Percentiles rank a stretch among this genome's conserved stretches.
These are phyloP conservation scores for Pristionchus pacificus DNA, from an alignment of 1,140 invertebrate species.

Conservation along the genomic window DNA sequence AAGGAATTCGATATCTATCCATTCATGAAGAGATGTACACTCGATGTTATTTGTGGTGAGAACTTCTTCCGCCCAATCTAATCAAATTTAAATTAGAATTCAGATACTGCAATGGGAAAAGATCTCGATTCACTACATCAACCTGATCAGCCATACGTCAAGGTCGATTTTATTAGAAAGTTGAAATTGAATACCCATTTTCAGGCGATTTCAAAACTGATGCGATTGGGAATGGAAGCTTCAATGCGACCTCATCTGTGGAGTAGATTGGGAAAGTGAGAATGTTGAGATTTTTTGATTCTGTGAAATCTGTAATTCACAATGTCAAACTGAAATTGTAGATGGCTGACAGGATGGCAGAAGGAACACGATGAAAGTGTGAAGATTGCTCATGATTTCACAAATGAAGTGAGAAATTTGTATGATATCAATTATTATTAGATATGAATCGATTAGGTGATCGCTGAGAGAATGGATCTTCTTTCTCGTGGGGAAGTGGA, in stretches of 20 bases:
- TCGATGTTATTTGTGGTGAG: constrained; percentile 75
- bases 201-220: constrained; percentile 67
- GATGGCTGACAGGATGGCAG: too few relatives aligned
- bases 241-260: constrained; percentile 41
- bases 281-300: too few relatives aligned
- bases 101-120: constrained; percentile 76
- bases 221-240: constrained; percentile 48
- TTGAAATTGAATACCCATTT: not conserved
- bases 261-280: constrained; percentile 45
- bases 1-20: constrained; percentile 72
- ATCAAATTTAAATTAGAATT: constrained; percentile 56
- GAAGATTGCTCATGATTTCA: too few relatives aligned
- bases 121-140: constrained; percentile 63
- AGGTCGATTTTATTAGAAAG: constrained; percentile 36
- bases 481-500: constrained; percentile 59
- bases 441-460: constrained; percentile 38
- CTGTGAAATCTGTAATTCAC: too few relatives aligned
- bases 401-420: too few relatives aligned
- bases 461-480: constrained; percentile 31
- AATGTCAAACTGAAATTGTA: too few relatives aligned
- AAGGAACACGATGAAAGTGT: too few relatives aligned
- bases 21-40: constrained; percentile 72
- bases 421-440: not conserved
- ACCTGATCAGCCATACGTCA: constrained; percentile 71
- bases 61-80: too few relatives aligned